Evolutionary conservation across 37 sponge, comb jelly and placozoan genomes (phyloP).

Genomic region (Halisarca cf. caerulea): DNA sequence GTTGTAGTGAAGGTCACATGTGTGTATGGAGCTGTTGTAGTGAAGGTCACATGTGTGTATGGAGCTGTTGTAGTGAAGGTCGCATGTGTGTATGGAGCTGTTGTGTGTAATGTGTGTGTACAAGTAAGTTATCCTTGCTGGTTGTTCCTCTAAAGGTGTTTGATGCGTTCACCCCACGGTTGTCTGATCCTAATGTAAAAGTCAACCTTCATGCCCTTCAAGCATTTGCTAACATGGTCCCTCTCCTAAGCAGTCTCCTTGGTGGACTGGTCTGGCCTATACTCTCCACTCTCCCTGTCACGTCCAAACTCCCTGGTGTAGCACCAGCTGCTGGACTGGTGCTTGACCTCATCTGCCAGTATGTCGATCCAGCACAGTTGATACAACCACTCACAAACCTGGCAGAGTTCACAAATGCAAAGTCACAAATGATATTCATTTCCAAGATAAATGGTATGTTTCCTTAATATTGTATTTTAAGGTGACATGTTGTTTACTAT

Average conservation of each 20-base stretch:
- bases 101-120: too few species aligned
- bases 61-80: too few species aligned
- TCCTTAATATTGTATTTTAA: neutral
- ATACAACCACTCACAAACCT: conserved; percentile 67
- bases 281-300: conserved; percentile 60
- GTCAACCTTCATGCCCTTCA: conserved; percentile 83
- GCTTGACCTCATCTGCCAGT: conserved; percentile 61
- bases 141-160: conserved; percentile 54
- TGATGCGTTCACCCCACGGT: conserved; percentile 72
- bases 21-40: too few species aligned
- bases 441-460: conserved; percentile 74
- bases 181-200: conserved; percentile 87
- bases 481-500: too few species aligned
- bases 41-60: too few species aligned
- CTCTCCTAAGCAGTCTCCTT: conserved; percentile 59
- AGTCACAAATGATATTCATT: conserved; percentile 73
- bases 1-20: too few species aligned
- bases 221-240: conserved; percentile 69
- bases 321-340: conserved; percentile 58
- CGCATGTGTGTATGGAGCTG: too few species aligned
- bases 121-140: too few species aligned
- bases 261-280: conserved; percentile 47
- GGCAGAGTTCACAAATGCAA: conserved; percentile 68
- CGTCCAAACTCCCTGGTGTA: conserved; percentile 71
- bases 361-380: conserved; percentile 66